phyloP scores from a whole-genome alignment of 2,797 vertebrate genomes.

The Intellagama lesueurii region DNA sequence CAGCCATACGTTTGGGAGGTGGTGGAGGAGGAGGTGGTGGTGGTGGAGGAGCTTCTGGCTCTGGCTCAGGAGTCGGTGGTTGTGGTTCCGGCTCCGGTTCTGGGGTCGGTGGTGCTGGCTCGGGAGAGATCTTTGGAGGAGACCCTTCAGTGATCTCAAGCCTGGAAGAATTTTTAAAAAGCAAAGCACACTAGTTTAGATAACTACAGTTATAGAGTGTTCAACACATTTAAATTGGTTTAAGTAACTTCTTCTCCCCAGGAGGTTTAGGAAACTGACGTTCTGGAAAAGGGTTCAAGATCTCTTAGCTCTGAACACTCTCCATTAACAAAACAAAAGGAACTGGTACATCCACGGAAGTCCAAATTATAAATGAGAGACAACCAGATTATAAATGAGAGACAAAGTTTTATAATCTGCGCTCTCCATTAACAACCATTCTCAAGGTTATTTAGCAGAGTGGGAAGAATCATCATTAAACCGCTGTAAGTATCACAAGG shows the following conservation, averaged over 20 bases:
- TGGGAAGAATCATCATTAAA: neutral
- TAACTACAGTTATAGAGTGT: neutral
- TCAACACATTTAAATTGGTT: neutral
- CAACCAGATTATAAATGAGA: too few species aligned
- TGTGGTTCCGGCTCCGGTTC: neutral
- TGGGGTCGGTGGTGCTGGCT: neutral
- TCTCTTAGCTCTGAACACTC: neutral
- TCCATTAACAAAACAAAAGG: neutral
- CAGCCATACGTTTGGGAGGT: slow-evolving; percentile 72
- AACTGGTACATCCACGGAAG: too few species aligned
- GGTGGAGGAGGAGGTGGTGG: neutral
- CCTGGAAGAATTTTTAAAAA: neutral
- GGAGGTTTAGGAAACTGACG: neutral
- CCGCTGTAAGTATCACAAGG: neutral
- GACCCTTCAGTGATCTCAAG: slow-evolving; percentile 33
- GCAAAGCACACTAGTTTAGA: neutral
- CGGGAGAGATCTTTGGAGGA: slow-evolving; percentile 43
- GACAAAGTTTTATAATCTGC: too few species aligned
- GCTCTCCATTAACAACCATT: neutral
- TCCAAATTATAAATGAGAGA: too few species aligned
- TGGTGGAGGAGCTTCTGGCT: slow-evolving; percentile 10
- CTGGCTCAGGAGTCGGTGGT: neutral
- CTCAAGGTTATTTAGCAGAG: neutral
- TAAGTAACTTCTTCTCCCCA: neutral
- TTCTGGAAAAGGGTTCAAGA: rapidly evolving